Percentiles rank a stretch among this genome's conserved stretches.
Evolutionary conservation across 2,888 invertebrate species (phyloP).

Genomic region (Lutraria lutraria): DNA sequence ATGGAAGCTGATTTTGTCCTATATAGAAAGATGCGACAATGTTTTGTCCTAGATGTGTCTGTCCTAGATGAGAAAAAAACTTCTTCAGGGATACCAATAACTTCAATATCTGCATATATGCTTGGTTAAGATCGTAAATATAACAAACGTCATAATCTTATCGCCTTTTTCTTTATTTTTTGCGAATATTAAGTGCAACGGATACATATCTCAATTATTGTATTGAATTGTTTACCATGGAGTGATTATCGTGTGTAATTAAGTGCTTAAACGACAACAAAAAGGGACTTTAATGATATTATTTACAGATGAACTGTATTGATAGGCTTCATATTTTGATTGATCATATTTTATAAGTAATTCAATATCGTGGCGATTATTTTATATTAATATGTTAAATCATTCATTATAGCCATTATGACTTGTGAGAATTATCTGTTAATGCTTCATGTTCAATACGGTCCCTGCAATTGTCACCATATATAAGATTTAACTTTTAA

Average conservation of each 20-base stretch:
- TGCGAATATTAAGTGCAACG: neutral
- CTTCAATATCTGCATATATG: neutral
- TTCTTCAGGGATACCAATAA: no score
- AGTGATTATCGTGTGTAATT: neutral
- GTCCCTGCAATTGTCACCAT: neutral
- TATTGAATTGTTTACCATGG: neutral
- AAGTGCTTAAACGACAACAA: neutral
- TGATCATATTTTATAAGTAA: neutral
- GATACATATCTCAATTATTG: neutral
- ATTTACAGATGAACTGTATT: neutral
- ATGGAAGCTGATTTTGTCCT: no score
- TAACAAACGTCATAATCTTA: neutral
- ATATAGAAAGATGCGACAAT: no score
- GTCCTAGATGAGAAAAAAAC: no score
- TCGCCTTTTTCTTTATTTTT: neutral
- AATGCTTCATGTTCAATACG: slow-evolving; percentile 6
- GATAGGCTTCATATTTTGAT: neutral
- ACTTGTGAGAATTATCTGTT: neutral
- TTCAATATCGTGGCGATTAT: neutral
- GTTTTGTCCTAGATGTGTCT: no score
- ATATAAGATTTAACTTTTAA: neutral
- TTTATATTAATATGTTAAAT: neutral
- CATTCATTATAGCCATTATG: neutral
- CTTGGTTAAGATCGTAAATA: neutral
- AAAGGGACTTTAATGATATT: neutral